Conservation (phyloP, 64 coral and sea anemone species). For the Pocillopora damicornis region DNA sequence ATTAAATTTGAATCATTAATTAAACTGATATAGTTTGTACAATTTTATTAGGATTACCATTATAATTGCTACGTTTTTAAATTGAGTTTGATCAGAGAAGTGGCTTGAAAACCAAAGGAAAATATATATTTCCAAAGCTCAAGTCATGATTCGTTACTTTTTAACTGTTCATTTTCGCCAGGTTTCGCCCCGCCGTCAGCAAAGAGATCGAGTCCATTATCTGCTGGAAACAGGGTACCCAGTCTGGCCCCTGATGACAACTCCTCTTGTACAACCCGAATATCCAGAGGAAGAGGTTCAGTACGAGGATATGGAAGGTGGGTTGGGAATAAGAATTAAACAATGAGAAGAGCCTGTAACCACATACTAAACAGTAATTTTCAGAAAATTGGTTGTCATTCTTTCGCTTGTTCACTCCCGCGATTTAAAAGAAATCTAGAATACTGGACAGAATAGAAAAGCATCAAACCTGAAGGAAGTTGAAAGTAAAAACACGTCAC, state of each 20-base stretch:
- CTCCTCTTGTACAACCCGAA: background rate
- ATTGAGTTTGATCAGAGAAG: no score
- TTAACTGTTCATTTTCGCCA: background rate
- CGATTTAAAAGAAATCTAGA: no score
- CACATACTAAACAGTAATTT: no score
- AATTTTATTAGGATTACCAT: background rate
- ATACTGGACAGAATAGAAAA: no score
- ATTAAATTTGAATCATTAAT: no score
- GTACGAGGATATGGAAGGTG: constrained; percentile 39
- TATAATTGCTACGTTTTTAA: background rate
- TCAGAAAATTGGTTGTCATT: no score
- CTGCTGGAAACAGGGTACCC: constrained; percentile 57
- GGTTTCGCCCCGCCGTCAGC: background rate
- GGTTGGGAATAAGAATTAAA: background rate
- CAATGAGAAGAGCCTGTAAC: background rate
- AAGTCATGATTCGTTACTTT: background rate
- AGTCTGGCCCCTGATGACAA: background rate
- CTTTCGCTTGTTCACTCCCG: no score
- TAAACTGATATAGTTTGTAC: no score
- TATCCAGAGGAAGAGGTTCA: background rate
- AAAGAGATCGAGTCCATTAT: constrained; percentile 46
- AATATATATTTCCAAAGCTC: background rate
- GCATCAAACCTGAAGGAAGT: no score
- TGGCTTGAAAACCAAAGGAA: no score
- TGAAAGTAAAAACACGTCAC: no score